Percentiles rank a stretch among this genome's conserved stretches.
Evolutionary conservation across 2,888 invertebrate species (phyloP).

Genomic region (Ormyrus thymus): DNA sequence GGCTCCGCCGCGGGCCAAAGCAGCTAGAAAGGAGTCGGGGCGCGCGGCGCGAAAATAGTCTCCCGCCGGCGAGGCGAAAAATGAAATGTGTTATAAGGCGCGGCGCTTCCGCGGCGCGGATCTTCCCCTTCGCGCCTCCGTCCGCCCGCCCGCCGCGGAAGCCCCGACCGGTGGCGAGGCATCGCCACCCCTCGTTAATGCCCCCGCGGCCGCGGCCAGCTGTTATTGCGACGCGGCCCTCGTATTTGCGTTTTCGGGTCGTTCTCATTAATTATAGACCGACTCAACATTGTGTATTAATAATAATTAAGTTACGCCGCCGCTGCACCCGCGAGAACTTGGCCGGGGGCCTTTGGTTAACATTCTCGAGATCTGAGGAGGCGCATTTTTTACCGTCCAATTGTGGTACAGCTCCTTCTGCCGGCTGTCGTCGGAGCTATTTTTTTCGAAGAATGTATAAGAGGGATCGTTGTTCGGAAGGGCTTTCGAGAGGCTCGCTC

Average conservation of each 20-base stretch:
- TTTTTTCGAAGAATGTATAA: too few relatives aligned
- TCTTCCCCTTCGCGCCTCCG: neutral
- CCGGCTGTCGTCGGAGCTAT: too few relatives aligned
- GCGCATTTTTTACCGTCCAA: constrained; percentile 17
- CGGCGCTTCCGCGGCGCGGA: neutral
- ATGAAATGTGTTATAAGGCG: constrained; percentile 74
- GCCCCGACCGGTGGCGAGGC: too few relatives aligned
- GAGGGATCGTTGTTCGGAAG: too few relatives aligned
- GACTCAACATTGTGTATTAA: neutral
- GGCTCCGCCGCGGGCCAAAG: constrained; percentile 64
- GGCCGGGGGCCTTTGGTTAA: constrained; percentile 17
- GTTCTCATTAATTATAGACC: neutral
- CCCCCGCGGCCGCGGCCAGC: neutral
- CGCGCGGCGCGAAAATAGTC: constrained; percentile 47
- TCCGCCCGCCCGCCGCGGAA: neutral
- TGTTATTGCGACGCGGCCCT: neutral
- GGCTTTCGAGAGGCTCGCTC: too few relatives aligned
- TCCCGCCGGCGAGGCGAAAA: constrained; percentile 65
- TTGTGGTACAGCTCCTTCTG: neutral
- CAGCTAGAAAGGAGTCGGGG: constrained; percentile 70
- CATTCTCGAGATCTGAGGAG: neutral
- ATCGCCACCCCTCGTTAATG: too few relatives aligned
- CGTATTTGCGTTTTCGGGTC: neutral
- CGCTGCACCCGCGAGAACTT: neutral
- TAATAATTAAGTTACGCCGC: neutral